Evolutionary conservation across 1,140 invertebrate genomes (phyloP).

Genomic region (Caerostris darwini): DNA sequence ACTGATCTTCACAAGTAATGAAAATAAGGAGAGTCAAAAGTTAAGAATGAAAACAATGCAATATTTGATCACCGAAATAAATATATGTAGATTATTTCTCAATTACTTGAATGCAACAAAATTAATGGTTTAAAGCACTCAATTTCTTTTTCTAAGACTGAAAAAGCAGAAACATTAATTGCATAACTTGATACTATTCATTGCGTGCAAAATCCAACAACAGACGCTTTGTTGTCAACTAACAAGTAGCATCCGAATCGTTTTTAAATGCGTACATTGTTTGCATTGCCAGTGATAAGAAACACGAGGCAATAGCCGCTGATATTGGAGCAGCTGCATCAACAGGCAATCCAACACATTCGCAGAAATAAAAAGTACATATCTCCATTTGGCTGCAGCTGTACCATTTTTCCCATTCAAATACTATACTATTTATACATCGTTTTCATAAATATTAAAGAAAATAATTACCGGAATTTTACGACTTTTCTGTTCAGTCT

Average conservation of each 20-base stretch:
- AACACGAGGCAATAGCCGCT: neutral
- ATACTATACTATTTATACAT: no score
- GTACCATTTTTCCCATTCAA: neutral
- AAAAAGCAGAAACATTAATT: neutral
- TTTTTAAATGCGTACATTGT: neutral
- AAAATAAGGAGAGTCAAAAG: no score
- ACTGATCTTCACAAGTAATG: no score
- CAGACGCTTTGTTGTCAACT: neutral
- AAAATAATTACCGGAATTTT: no score
- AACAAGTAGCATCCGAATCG: neutral
- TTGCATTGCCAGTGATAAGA: neutral
- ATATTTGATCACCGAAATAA: no score
- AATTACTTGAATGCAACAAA: neutral
- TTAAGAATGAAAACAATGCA: no score
- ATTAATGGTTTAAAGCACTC: neutral
- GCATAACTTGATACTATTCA: neutral
- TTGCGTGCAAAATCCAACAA: neutral
- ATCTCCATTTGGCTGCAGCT: neutral
- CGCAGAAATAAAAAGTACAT: neutral
- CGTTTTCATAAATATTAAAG: no score
- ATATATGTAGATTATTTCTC: neutral
- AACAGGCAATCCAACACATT: neutral
- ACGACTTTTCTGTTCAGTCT: no score
- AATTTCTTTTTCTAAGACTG: neutral
- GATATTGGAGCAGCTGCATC: conserved; percentile 1